Conservation (phyloP, 2,797 vertebrate genomes). For the Ciconia nigra region DNA sequence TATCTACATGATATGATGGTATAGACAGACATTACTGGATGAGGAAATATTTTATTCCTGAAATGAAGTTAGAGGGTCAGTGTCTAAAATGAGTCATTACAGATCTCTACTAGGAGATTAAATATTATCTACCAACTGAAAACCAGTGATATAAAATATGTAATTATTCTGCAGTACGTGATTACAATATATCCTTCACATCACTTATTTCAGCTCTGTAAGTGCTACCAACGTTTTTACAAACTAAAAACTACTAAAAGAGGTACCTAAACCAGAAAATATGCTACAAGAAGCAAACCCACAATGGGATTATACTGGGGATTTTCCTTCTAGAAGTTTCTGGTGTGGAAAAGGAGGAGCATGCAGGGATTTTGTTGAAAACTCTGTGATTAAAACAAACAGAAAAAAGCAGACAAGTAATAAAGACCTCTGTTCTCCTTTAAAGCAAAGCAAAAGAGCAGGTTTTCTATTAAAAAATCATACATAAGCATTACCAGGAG, state of each 20-base stretch:
- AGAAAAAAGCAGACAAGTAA: neutral
- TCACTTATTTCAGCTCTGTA: neutral
- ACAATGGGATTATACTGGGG: neutral
- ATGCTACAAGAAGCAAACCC: neutral
- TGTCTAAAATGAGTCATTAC: slow-evolving; percentile 52
- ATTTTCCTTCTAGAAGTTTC: neutral
- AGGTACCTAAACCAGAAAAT: neutral
- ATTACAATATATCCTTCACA: slow-evolving; percentile 19
- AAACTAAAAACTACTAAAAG: neutral
- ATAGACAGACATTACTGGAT: slow-evolving; percentile 48
- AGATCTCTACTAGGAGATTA: slow-evolving; percentile 56
- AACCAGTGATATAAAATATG: slow-evolving; percentile 25
- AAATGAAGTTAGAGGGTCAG: slow-evolving; percentile 64
- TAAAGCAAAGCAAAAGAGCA: neutral
- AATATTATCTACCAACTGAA: slow-evolving; percentile 47
- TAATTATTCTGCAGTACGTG: slow-evolving; percentile 30
- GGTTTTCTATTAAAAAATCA: neutral
- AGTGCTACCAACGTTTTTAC: neutral
- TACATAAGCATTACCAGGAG: neutral
- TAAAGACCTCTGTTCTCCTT: neutral
- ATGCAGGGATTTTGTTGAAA: neutral
- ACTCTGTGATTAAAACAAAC: neutral
- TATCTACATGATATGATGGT: slow-evolving; percentile 16
- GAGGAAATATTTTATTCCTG: slow-evolving; percentile 58
- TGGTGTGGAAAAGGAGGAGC: neutral